Conservation (phyloP, 2,888 invertebrate species). For the Cenopis cana region DNA sequence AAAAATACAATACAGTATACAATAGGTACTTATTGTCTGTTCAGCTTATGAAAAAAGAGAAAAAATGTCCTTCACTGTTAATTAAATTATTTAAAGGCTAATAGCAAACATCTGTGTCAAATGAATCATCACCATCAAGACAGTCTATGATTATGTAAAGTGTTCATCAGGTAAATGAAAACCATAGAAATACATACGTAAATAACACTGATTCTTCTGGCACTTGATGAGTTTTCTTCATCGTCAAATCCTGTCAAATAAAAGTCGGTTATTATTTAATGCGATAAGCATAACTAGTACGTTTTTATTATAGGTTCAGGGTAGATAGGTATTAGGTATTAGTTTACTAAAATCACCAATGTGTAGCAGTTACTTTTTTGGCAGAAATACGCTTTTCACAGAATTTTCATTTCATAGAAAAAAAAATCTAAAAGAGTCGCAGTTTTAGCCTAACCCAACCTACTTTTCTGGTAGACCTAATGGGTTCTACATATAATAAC, state of each 20-base stretch:
- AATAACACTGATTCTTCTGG: slow-evolving; percentile 20
- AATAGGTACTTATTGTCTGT: slow-evolving; percentile 67
- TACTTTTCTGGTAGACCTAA: too few species aligned
- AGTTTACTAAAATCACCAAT: too few species aligned
- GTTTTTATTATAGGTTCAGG: not conserved
- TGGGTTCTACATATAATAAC: too few species aligned
- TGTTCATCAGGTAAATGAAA: slow-evolving; percentile 40
- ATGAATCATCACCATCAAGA: slow-evolving; percentile 51
- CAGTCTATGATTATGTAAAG: slow-evolving; percentile 52
- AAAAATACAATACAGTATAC: slow-evolving; percentile 33
- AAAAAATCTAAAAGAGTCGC: too few species aligned
- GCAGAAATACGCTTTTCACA: too few species aligned
- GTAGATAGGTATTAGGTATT: too few species aligned
- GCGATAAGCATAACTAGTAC: not conserved
- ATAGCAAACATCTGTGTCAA: not conserved
- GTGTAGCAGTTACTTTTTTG: too few species aligned
- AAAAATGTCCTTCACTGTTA: slow-evolving; percentile 40
- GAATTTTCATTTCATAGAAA: too few species aligned
- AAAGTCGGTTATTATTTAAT: not conserved
- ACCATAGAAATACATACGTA: slow-evolving; percentile 13
- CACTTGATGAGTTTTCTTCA: slow-evolving; percentile 61
- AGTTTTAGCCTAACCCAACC: too few species aligned
- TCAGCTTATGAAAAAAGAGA: slow-evolving; percentile 58
- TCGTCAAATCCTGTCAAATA: slow-evolving; percentile 70
- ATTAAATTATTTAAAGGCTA: slow-evolving; percentile 13